Percentiles rank a stretch among this genome's conserved stretches.
Conservation (phyloP, 2,113 vertebrate species). For the Hymenochirus boettgeri region DNA sequence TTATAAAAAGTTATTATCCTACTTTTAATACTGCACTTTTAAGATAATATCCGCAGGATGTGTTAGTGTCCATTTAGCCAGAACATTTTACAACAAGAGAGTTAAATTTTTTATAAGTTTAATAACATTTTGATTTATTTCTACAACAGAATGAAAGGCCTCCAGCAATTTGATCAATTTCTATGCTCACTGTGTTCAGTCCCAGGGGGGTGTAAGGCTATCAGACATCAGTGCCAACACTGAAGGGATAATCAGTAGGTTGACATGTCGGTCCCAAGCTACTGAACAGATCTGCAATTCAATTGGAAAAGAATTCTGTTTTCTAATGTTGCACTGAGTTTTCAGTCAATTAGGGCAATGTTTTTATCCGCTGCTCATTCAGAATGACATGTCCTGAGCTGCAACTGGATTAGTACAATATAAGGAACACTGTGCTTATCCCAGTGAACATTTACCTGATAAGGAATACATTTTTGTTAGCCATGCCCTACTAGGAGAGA, state of each 20-base stretch:
- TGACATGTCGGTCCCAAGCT: not conserved
- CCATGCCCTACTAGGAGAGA: too few species aligned
- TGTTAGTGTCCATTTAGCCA: not conserved
- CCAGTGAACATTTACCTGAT: too few species aligned
- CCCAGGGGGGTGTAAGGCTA: constrained; percentile 18
- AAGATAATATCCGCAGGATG: not conserved
- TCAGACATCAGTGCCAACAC: constrained; percentile 8
- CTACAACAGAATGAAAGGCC: constrained; percentile 6
- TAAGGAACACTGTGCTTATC: too few species aligned
- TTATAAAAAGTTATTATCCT: too few species aligned
- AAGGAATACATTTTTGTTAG: too few species aligned
- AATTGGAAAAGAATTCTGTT: constrained; percentile 2
- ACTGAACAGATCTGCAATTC: constrained; percentile 26
- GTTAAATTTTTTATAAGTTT: constrained; percentile 14
- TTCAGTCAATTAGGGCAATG: constrained; percentile 12
- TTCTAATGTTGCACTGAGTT: too few species aligned
- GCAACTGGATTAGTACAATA: not conserved
- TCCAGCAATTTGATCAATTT: constrained; percentile 4
- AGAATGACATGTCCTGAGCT: not conserved
- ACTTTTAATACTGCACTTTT: not conserved
- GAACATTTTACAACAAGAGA: not conserved
- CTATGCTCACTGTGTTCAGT: not conserved
- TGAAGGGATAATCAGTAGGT: constrained; percentile 15
- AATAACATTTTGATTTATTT: constrained; percentile 23
- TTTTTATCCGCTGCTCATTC: not conserved